Base-by-base conservation (phyloP, 2,888 invertebrate genomes). In the Geotrupes spiniger region DNA sequence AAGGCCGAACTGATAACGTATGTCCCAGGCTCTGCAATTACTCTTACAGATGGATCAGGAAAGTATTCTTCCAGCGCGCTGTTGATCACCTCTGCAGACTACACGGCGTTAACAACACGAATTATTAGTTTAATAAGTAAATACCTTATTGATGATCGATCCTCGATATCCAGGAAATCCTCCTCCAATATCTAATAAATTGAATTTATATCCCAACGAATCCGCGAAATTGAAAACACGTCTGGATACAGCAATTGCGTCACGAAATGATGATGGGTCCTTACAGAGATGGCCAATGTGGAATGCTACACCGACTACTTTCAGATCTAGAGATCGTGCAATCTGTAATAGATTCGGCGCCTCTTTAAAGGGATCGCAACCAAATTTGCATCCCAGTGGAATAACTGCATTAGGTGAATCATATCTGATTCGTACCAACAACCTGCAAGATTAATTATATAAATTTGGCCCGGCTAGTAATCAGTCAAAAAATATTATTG, bases 21-120 rank as follows among this genome's bases (percentile, higher is more conserved):
- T 43, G 80, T 74, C 10, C 84, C 84, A 1, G 84, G 84, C 62
- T 84, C 83, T 27, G 71, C 69, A 55, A 84, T 82, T 36, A 85
- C 54, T 45, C 60, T 52, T 10, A 73, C 65, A 1, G 59, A 57
- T 9, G 60, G 49, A 51, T 72, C 70, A 0, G 80, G 79, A 65
- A 82, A 82, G 60, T 73, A 72, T 46, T 74, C 69, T 43, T 78
- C 74, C 39, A 84, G 63, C 2, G 78, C 74, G 6, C 70, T 64
- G 58, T 79, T 79, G 42, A 84, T 71, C 1, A 74, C 67, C 14
- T 60, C 59, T 3, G 79, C 76, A 11, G 63, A 48, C 69, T 69
- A 29, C 12, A 14, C 27, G 5, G 10, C 5, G 5, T 4, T 36
- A 29, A n/a, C 29, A 21, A 29, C 25, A 9, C 5, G 31, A 56